Evolutionary conservation across 53 echinoderm and acorn worm species (phyloP).

Genomic region (Actinopyga echinites): DNA sequence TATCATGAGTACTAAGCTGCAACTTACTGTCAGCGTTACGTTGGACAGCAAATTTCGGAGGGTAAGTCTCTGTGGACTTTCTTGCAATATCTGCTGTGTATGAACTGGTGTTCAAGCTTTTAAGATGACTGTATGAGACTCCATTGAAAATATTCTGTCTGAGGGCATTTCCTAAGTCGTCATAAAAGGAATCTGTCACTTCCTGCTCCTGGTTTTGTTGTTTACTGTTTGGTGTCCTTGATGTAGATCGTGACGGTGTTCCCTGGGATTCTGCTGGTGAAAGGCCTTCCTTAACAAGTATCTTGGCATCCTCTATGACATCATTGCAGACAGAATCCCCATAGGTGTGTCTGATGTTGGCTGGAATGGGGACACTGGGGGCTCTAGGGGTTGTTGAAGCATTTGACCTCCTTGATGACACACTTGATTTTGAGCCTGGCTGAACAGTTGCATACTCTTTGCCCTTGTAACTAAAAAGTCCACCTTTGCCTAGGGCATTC

Average conservation of each 20-base stretch:
- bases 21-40: slow-evolving; percentile 94
- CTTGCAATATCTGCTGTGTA: slow-evolving; percentile 76
- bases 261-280: slow-evolving; percentile 9
- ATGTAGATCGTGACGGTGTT: neutral
- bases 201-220: neutral
- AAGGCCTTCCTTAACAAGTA: neutral
- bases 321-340: slow-evolving; percentile 68
- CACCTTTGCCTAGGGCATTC: slow-evolving; percentile 68
- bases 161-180: slow-evolving; percentile 76
- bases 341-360: slow-evolving; percentile 77
- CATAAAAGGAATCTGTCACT: slow-evolving; percentile 62
- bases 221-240: neutral
- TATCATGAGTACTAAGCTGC: too few relatives aligned
- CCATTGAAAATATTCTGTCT: slow-evolving; percentile 92
- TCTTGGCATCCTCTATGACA: slow-evolving; percentile 43
- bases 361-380: slow-evolving; percentile 63
- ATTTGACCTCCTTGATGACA: neutral
- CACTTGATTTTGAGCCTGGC: neutral
- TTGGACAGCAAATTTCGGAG: slow-evolving; percentile 79
- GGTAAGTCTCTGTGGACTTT: slow-evolving; percentile 62
- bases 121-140: slow-evolving; percentile 72
- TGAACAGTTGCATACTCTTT: slow-evolving; percentile 50
- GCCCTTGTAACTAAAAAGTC: slow-evolving; percentile 62
- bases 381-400: neutral
- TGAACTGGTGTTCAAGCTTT: slow-evolving; percentile 83